Evolutionary conservation across 2,888 invertebrate genomes (phyloP), one percentile per base, ranked within the genome.

Genomic region (Netelia virgata): DNA sequence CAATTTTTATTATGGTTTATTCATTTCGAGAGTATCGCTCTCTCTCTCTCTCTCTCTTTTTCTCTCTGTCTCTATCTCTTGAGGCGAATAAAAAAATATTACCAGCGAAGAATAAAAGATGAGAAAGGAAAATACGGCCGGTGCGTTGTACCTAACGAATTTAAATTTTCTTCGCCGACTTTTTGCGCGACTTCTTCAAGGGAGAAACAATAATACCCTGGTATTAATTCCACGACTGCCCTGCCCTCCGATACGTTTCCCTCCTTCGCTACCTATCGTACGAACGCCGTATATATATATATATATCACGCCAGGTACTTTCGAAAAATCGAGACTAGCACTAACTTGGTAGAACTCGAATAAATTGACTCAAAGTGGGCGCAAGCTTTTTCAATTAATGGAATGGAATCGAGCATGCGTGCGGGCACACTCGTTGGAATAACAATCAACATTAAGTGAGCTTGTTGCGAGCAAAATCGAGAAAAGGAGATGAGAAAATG

Each of bases 111-210:
- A 47, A 47, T 47, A 47, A 47, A 47, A 47, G 47, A 14, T 14
- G 47, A 47, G 14, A 47, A 36, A 36, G 36, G 6, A 36, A 36
- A 36, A 36, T 36, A 36, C 36, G 36, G 23, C 23, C 53, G 23
- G 20, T 23, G 53, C 43, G 20, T 11, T 41, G 68, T 63, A 70
- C 47, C 68, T 59, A 61, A 50, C 53, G 86, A 90, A 88, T 89
- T 90, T 86, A 88, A 90, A 90, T 89, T 88, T 88, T 88, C 87
- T 88, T 87, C 87, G 82, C 87, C 85, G 86, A 81, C 85, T 87
- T 36, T 36, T 86, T 55, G 55, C 85, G 53, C 75, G 84, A 84
- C 85, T 85, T 79, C 81, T 79, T 86, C 63, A 43, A 68, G 68
- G 50, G 41, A 43, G 55, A 53, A 79, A 82, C 77, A 78, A 78